These are phyloP conservation scores for Dasypus novemcinctus DNA, from an alignment of 2,113 vertebrate genomes.

Conservation along the genomic window DNA sequence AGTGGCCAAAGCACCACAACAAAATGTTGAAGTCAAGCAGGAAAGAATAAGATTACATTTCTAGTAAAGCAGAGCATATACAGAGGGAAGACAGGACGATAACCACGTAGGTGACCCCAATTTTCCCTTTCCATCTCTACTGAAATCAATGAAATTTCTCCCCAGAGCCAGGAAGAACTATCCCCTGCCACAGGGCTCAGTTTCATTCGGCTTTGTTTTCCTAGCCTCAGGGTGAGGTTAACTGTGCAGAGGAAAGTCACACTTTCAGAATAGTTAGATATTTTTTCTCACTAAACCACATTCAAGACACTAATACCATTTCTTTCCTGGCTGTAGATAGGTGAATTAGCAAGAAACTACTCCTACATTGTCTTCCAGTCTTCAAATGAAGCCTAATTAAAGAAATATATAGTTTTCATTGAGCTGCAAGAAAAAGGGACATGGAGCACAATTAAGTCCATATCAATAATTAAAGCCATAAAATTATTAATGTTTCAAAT, in stretches of 20 bases:
- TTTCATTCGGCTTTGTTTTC: neutral
- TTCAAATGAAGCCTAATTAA: constrained; percentile 79
- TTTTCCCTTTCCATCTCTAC: constrained; percentile 29
- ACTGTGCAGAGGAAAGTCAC: constrained; percentile 52
- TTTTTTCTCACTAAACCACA: constrained; percentile 42
- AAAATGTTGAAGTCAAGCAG: constrained; percentile 47
- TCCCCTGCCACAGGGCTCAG: neutral
- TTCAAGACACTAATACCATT: constrained; percentile 62
- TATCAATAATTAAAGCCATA: constrained; percentile 79
- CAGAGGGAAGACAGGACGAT: neutral
- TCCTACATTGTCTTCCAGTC: constrained; percentile 64
- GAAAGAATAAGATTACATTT: constrained; percentile 4
- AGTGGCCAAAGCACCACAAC: neutral
- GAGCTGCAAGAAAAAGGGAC: constrained; percentile 73
- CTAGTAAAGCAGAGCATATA: constrained; percentile 16
- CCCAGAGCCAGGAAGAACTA: neutral
- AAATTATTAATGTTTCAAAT: constrained; percentile 79
- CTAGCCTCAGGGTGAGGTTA: constrained; percentile 48
- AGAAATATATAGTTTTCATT: constrained; percentile 81
- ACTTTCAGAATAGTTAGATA: constrained; percentile 44
- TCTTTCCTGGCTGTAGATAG: constrained; percentile 55
- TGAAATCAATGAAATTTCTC: constrained; percentile 45
- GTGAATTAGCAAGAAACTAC: constrained; percentile 68
- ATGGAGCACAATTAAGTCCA: constrained; percentile 76
- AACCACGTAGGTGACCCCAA: constrained; percentile 46